phyloP scores from a whole-genome alignment of 2,888 invertebrate species.

The Neoascia interrupta region DNA sequence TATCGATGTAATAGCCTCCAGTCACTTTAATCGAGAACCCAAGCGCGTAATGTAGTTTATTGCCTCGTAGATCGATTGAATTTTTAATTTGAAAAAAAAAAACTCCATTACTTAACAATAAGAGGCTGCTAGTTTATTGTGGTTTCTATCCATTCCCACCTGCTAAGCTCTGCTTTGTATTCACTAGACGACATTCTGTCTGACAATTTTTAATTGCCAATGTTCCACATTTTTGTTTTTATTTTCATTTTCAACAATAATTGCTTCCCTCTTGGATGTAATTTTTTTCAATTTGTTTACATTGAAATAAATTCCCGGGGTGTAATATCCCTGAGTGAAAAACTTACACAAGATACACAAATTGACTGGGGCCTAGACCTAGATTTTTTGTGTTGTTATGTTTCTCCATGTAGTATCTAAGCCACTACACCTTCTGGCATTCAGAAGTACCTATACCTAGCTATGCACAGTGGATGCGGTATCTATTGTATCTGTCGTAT shows the following conservation, averaged over 20 bases:
- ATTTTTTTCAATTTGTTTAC: slow-evolving; percentile 3
- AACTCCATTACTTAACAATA: slow-evolving; percentile 7
- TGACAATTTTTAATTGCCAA: slow-evolving; percentile 42
- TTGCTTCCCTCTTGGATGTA: neutral
- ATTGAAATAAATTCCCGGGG: neutral
- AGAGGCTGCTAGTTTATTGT: too few species aligned
- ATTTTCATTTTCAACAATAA: too few species aligned
- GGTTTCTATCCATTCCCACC: too few species aligned
- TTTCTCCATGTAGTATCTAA: neutral
- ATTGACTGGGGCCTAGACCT: slow-evolving; percentile 45
- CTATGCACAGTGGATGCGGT: too few species aligned
- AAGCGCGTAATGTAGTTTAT: slow-evolving; percentile 38
- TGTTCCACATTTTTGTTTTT: slow-evolving; percentile 35
- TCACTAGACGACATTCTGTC: slow-evolving; percentile 25
- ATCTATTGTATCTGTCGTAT: slow-evolving; percentile 6
- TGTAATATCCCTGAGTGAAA: slow-evolving; percentile 5
- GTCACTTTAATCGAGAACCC: neutral
- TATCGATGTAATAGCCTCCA: slow-evolving; percentile 46
- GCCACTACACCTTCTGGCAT: slow-evolving; percentile 28
- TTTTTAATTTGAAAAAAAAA: slow-evolving; percentile 16
- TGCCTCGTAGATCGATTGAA: slow-evolving; percentile 14
- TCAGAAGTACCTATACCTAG: slow-evolving; percentile 14
- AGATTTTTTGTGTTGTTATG: slow-evolving; percentile 4
- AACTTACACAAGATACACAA: slow-evolving; percentile 5
- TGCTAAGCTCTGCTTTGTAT: slow-evolving; percentile 27